Conservation (phyloP, 1,140 invertebrate genomes). For the Hylaeus volcanicus region DNA sequence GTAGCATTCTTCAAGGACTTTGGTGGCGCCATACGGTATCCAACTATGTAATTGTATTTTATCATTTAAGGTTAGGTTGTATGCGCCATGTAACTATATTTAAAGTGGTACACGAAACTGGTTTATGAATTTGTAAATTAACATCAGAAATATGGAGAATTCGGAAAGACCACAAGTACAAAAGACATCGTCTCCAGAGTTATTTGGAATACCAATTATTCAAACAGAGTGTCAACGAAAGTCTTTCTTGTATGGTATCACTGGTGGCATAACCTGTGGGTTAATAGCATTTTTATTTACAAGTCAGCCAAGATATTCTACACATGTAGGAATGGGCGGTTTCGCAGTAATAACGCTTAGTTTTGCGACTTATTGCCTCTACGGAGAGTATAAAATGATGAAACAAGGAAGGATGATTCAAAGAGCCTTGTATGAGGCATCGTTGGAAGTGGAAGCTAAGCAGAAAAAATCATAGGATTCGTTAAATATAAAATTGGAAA, state of each 20-base stretch:
- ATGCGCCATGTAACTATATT: not conserved
- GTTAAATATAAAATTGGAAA: not conserved
- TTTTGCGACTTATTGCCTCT: not conserved
- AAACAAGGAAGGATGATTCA: not conserved
- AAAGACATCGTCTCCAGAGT: not conserved
- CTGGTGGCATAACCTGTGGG: slow-evolving; percentile 13
- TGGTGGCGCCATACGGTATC: no score
- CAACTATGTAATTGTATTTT: not conserved
- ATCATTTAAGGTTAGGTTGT: not conserved
- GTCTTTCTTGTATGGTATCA: slow-evolving; percentile 6
- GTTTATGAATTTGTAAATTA: not conserved
- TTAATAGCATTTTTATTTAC: slow-evolving; percentile 27
- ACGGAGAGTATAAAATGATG: not conserved
- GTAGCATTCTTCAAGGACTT: no score
- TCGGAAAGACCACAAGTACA: no score
- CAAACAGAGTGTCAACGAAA: slow-evolving; percentile 24
- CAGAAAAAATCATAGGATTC: not conserved
- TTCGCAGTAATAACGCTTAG: not conserved
- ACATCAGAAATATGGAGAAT: not conserved
- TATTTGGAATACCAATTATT: slow-evolving; percentile 30
- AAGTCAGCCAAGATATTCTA: not conserved
- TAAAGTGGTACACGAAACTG: not conserved
- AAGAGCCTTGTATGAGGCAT: not conserved
- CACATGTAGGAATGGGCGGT: not conserved
- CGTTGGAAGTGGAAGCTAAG: no score